Evolutionary conservation across 2,888 invertebrate species (phyloP).

Genomic region (Himalopsyche japonica): DNA sequence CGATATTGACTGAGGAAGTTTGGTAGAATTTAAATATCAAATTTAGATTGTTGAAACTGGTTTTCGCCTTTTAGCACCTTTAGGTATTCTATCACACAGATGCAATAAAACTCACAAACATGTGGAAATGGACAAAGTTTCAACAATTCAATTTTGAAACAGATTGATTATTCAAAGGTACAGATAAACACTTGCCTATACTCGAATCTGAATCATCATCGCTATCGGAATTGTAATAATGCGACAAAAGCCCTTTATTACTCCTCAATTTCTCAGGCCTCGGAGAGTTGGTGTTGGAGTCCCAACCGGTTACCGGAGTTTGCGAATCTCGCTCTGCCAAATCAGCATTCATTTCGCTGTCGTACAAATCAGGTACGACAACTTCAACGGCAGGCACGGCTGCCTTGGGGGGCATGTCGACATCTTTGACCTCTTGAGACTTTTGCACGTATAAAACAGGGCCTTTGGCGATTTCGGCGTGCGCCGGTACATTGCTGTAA

Average conservation of each 20-base stretch:
- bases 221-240: constrained; percentile 55
- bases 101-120: no score
- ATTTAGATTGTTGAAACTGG: no score
- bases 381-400: neutral
- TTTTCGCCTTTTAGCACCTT: no score
- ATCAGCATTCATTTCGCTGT: neutral
- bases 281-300: constrained; percentile 30
- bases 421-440: constrained; percentile 24
- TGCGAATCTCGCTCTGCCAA: neutral
- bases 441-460: constrained; percentile 52
- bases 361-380: neutral
- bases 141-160: no score
- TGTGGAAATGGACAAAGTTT: no score
- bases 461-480: constrained; percentile 43
- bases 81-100: no score
- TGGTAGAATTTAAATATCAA: no score
- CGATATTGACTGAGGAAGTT: no score
- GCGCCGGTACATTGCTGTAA: constrained; percentile 38
- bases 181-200: constrained; percentile 2
- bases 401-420: neutral
- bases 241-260: constrained; percentile 54
- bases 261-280: constrained; percentile 10
- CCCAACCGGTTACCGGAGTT: neutral
- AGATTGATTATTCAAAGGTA: neutral
- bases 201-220: constrained; percentile 50